Base-by-base conservation (phyloP, 2,888 invertebrate genomes). In the Tenodera sinensis region DNA sequence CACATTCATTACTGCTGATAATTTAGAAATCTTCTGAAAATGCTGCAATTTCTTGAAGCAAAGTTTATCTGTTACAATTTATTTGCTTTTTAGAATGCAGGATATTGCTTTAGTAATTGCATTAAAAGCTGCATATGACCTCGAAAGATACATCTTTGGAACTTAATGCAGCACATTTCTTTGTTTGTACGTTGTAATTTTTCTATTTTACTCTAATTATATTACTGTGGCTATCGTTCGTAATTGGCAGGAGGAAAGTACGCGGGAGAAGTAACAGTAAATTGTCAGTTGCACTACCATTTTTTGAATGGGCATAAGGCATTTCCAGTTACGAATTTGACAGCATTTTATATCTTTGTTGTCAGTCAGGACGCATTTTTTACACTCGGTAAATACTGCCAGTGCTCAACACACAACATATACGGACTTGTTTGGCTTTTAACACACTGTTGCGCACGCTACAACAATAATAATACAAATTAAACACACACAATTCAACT, bases 381-480 rank as follows among this genome's bases (percentile, higher is more conserved):
- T 71, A 71, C 54, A 71, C 54, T 71, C 15, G 54, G 54, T 20
- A 71, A 20, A 71, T 71, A 71, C 25, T 3, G 54, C 4, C 1
- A 20, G 54, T 71, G 14, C 20, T 20, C 54, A 71, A 20, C 25
- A 71, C 25, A 71, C 3, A 71, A 71, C 54, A 71, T 71, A 25
- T 71, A 71, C 54, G 6, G 54, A 3, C 15, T 25, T 71, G 54
- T 71, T 71, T 71, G 54, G 54, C 54, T 71, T 71, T 71, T 71
- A 71, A 54, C 71, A 27, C 25, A 28, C 34, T 28, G n/a, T 87
- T 28, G 28, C 82, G 86, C 81, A 81, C 81, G 82, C 25, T 30
- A 85, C 54, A 71, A 87, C 81, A 87, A 87, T 28, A 81, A 81
- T 81, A 87, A 87, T 34, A 87, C 71, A 27, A 28, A 86, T 86